These are phyloP conservation scores for Tapirus indicus DNA, from an alignment of 2,797 vertebrate species.

Conservation along the genomic window DNA sequence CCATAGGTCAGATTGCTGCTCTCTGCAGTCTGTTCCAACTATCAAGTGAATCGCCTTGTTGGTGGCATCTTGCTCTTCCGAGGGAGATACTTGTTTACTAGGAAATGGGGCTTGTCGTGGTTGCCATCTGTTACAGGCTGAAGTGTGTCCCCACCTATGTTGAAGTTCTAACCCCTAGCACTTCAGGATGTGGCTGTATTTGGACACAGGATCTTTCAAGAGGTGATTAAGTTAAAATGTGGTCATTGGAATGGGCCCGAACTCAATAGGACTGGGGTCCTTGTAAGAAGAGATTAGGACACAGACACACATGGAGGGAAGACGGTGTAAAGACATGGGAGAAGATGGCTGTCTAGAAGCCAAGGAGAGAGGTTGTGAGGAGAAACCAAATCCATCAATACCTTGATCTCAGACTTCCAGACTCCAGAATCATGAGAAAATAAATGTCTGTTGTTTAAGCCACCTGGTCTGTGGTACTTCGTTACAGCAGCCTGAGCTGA, in stretches of 20 bases:
- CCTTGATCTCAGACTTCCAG: not conserved
- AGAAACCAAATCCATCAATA: not conserved
- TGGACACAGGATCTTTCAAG: not conserved
- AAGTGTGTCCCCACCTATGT: not conserved
- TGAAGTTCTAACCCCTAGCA: not conserved
- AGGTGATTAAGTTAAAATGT: not conserved
- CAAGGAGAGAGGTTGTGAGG: not conserved
- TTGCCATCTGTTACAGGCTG: not conserved
- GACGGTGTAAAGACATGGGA: not conserved
- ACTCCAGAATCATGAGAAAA: not conserved
- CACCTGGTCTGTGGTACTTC: not conserved
- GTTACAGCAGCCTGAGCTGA: not conserved
- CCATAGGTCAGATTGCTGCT: not conserved
- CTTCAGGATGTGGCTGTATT: not conserved
- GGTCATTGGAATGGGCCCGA: not conserved
- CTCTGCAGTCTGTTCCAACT: not conserved
- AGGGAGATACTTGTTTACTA: not conserved
- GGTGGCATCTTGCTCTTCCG: not conserved
- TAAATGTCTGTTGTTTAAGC: not conserved
- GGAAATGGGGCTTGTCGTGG: no score
- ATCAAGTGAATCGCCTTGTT: not conserved
- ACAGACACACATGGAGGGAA: not conserved
- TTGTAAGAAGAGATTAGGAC: not conserved
- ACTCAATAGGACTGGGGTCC: not conserved
- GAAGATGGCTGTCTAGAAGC: fast-evolving